These are phyloP conservation scores for Nannoperca obscura DNA, from an alignment of 2,797 vertebrate species.

Conservation along the genomic window DNA sequence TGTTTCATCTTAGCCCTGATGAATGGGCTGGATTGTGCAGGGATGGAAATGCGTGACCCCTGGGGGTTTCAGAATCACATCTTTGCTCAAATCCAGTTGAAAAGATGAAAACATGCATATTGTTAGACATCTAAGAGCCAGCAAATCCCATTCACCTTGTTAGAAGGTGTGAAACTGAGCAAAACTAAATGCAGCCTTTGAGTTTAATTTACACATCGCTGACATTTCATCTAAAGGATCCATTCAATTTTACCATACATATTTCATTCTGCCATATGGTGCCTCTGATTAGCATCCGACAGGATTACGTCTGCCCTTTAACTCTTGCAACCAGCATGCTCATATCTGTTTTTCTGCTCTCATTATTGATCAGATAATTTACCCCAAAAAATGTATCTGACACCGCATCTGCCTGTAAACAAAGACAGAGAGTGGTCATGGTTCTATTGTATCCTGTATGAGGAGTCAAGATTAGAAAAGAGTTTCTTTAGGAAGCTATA, in stretches of 20 bases:
- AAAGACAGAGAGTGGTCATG: background rate
- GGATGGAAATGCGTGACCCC: slow-evolving; percentile 33
- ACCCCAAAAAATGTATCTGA: background rate
- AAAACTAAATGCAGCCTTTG: slow-evolving; percentile 6
- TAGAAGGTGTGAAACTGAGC: background rate
- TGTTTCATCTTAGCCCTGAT: slow-evolving; percentile 35
- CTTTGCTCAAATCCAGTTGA: background rate
- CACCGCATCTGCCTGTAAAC: slow-evolving; percentile 4
- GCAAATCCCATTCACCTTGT: background rate
- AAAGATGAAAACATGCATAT: background rate
- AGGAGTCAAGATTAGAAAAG: background rate
- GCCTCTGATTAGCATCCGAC: slow-evolving; percentile 43
- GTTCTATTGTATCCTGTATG: background rate
- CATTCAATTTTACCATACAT: slow-evolving; percentile 43
- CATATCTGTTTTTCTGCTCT: slow-evolving; percentile 22
- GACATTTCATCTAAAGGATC: slow-evolving; percentile 41
- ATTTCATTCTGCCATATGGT: slow-evolving; percentile 63
- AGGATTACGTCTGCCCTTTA: slow-evolving; percentile 50
- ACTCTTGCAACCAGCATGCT: slow-evolving; percentile 19
- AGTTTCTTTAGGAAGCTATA: slow-evolving; percentile 8
- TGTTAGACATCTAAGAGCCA: background rate
- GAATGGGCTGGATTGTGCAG: slow-evolving; percentile 29
- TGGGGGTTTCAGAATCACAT: slow-evolving; percentile 21
- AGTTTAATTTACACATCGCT: slow-evolving; percentile 23
- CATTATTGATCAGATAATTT: slow-evolving; percentile 15